Conservation (phyloP, 2,113 vertebrate species). For the Eptesicus fuscus region DNA sequence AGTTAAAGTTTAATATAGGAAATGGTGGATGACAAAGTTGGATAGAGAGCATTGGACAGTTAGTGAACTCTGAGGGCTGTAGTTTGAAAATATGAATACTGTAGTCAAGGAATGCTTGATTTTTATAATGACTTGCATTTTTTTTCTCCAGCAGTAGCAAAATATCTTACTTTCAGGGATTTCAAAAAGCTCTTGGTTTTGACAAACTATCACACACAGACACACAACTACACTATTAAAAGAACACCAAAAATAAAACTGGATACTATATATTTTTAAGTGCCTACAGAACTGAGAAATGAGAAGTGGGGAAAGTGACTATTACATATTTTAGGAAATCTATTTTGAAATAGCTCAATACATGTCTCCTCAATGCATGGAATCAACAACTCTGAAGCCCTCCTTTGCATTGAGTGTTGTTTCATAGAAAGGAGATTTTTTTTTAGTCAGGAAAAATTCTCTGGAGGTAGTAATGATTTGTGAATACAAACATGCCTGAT, state of each 20-base stretch:
- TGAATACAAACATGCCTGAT: not conserved
- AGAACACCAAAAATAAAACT: not conserved
- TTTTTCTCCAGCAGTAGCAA: not conserved
- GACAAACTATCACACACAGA: not conserved
- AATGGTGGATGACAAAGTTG: not conserved
- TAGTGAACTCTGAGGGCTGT: not conserved
- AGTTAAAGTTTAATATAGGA: not conserved
- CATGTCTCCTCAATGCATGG: no score
- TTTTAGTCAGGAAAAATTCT: not conserved
- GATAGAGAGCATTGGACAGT: not conserved
- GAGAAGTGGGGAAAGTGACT: not conserved
- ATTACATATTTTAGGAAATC: not conserved
- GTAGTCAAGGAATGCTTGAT: not conserved
- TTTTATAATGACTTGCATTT: not conserved
- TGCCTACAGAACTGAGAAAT: not conserved
- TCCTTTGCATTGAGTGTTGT: not conserved
- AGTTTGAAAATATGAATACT: not conserved
- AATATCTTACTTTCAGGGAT: not conserved
- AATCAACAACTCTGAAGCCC: not conserved
- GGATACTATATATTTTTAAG: not conserved
- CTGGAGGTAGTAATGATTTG: not conserved
- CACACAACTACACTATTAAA: not conserved
- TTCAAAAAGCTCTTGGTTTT: not conserved
- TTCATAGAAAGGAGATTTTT: not conserved
- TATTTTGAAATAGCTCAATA: not conserved